phyloP scores from a whole-genome alignment of 2,888 invertebrate species.

The Parelbella ahira region DNA sequence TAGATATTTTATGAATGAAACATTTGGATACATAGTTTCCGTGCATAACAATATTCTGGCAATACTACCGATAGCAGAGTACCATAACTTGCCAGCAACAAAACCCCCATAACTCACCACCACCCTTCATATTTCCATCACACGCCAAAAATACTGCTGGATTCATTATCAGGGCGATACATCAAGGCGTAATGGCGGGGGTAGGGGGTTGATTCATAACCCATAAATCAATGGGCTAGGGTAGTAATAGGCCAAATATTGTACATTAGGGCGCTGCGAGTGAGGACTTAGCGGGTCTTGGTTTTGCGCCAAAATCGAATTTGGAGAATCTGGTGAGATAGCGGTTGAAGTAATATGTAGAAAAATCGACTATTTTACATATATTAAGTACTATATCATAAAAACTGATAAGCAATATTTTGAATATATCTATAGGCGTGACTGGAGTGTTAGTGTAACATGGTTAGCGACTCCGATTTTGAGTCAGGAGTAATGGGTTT shows the following conservation, averaged over 20 bases:
- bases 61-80: too few relatives aligned
- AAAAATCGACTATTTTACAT: too few relatives aligned
- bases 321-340: conserved; percentile 16
- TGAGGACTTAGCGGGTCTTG: conserved; percentile 22
- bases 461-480: too few relatives aligned
- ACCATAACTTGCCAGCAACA: conserved; percentile 30
- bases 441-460: too few relatives aligned
- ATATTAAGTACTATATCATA: too few relatives aligned
- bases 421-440: too few relatives aligned
- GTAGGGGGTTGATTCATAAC: conserved; percentile 73
- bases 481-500: too few relatives aligned
- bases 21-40: too few relatives aligned
- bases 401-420: too few relatives aligned
- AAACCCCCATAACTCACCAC: conserved; percentile 33
- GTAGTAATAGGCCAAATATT: conserved; percentile 75
- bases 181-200: conserved; percentile 59
- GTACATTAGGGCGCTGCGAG: conserved; percentile 41
- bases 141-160: conserved; percentile 73
- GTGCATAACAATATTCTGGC: too few relatives aligned
- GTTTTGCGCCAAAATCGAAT: conserved; percentile 15
- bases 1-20: too few relatives aligned
- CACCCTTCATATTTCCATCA: conserved; percentile 70
- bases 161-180: conserved; percentile 76
- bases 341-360: too few relatives aligned
- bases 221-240: conserved; percentile 74